A percentile compares a stretch with the other conserved stretches of the same genome.
Evolutionary conservation across 2,888 invertebrate species (phyloP).

Genomic region (Acleris emargana): DNA sequence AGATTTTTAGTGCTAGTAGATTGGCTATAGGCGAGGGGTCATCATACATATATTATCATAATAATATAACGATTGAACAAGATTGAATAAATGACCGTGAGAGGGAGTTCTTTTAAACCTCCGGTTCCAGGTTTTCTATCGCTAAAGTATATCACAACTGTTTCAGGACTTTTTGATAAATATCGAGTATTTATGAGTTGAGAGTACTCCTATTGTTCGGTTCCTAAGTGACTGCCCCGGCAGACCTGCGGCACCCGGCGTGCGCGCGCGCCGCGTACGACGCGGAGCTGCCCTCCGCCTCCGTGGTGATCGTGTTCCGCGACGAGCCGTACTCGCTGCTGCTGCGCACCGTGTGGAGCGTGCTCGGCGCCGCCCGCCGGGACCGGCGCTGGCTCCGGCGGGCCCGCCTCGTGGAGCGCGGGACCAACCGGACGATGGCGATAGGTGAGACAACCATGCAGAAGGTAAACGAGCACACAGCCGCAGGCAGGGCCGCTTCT

Average conservation of each 20-base stretch:
- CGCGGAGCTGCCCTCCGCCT: constrained; percentile 87
- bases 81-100: too few relatives aligned
- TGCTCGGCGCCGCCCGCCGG: constrained; percentile 89
- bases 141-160: too few relatives aligned
- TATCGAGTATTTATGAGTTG: too few relatives aligned
- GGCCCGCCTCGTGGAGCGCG: constrained; percentile 60
- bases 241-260: constrained; percentile 73
- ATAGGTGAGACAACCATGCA: constrained; percentile 51
- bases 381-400: constrained; percentile 60
- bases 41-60: too few relatives aligned
- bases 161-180: too few relatives aligned
- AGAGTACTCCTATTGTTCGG: too few relatives aligned
- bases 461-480: not conserved
- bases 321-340: constrained; percentile 95
- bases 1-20: too few relatives aligned
- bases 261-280: constrained; percentile 71
- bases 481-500: not conserved
- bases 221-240: not conserved
- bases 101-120: too few relatives aligned
- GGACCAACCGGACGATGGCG: constrained; percentile 56
- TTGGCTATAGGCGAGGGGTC: too few relatives aligned
- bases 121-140: too few relatives aligned
- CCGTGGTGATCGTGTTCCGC: constrained; percentile 94
- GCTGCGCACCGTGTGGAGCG: constrained; percentile 93
- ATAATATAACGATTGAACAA: too few relatives aligned